Percentiles rank a stretch among this genome's conserved stretches.
Conservation (phyloP, 2,113 vertebrate genomes). For the Cebus imitator region DNA sequence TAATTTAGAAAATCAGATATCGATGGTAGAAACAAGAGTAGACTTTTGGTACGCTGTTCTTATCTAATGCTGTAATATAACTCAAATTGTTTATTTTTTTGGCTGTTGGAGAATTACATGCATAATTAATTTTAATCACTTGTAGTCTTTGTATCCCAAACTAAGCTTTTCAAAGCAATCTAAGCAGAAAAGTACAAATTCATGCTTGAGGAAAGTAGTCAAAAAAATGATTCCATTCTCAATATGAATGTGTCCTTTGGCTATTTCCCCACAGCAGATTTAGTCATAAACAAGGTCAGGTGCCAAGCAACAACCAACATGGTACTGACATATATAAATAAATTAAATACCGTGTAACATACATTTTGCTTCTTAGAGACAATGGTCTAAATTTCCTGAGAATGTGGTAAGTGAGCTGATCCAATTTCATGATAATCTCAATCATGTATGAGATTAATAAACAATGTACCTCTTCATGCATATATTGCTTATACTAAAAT, state of each 20-base stretch:
- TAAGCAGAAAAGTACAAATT: neutral
- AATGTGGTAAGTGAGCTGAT: neutral
- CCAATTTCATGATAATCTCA: neutral
- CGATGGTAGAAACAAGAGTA: neutral
- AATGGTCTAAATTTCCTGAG: neutral
- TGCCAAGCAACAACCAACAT: neutral
- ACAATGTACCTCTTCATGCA: neutral
- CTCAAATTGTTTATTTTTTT: constrained; percentile 12
- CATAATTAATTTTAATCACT: neutral
- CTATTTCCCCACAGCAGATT: neutral
- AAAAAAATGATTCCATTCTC: neutral
- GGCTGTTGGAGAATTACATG: neutral
- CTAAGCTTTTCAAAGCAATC: neutral
- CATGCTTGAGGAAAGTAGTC: neutral
- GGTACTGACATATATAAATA: neutral
- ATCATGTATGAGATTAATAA: neutral
- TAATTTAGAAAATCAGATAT: constrained; percentile 61
- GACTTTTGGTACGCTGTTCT: neutral
- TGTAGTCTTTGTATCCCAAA: neutral
- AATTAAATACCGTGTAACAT: neutral
- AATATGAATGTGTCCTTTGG: neutral
- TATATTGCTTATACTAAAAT: neutral
- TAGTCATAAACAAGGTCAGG: neutral
- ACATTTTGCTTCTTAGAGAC: neutral
- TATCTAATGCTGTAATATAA: neutral